Percentiles rank a stretch among this genome's conserved stretches.
Evolutionary conservation across 2,888 invertebrate genomes (phyloP).

Genomic region (Endomychus coccineus): DNA sequence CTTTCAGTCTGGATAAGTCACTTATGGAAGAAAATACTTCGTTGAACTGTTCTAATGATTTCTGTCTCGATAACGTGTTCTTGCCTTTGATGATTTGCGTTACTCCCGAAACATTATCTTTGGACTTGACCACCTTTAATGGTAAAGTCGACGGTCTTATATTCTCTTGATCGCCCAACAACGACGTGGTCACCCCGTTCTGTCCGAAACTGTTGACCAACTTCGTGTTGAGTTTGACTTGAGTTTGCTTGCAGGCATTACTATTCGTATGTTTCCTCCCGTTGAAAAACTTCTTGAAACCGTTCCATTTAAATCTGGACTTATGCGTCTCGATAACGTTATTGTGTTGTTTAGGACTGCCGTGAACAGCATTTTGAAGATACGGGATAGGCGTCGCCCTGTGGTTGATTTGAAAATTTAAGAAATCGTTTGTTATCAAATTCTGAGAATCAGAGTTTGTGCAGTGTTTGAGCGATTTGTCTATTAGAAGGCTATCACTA

Average conservation of each 20-base stretch:
- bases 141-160: conserved; percentile 45
- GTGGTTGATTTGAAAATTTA: conserved; percentile 42
- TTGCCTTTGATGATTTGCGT: conserved; percentile 40
- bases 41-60: conserved; percentile 67
- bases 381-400: conserved; percentile 60
- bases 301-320: conserved; percentile 46
- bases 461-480: conserved; percentile 57
- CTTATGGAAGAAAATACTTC: conserved; percentile 65
- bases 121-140: conserved; percentile 34
- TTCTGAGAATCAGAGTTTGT: conserved; percentile 45
- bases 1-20: conserved; percentile 58
- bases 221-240: conserved; percentile 51
- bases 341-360: conserved; percentile 42
- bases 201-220: conserved; percentile 46
- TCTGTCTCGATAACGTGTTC: conserved; percentile 51
- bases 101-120: conserved; percentile 35
- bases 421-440: conserved; percentile 47
- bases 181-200: conserved; percentile 47
- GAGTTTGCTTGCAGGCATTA: conserved; percentile 44
- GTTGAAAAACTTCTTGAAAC: conserved; percentile 44
- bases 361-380: conserved; percentile 65
- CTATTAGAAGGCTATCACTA: conserved; percentile 53
- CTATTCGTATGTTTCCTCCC: conserved; percentile 27
- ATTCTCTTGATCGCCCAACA: conserved; percentile 32
- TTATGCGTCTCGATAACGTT: conserved; percentile 30